A percentile compares a stretch with the other conserved stretches of the same genome.
phyloP scores from a whole-genome alignment of 2,113 vertebrate species.

The Synodontis membranacea region DNA sequence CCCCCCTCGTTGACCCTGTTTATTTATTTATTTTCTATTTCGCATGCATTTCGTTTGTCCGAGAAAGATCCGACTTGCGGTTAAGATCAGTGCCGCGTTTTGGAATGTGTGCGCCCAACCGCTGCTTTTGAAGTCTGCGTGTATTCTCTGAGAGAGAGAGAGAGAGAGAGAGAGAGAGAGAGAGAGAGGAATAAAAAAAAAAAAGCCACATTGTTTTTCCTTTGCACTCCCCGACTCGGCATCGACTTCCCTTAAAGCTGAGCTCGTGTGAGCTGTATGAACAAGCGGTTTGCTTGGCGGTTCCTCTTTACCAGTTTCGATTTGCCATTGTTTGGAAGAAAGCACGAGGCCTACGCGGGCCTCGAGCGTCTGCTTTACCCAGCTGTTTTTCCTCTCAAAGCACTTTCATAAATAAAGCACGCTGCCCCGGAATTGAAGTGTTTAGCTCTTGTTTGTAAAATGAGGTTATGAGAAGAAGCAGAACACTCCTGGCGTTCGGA shows the following conservation, averaged over 20 bases:
- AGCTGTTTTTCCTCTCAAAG: constrained; percentile 43
- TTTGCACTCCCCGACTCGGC: constrained; percentile 27
- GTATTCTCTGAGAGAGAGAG: constrained; percentile 13
- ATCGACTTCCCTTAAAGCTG: not conserved
- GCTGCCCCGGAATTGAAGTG: not conserved
- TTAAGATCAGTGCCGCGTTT: constrained; percentile 33
- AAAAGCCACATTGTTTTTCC: constrained; percentile 39
- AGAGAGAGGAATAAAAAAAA: not conserved
- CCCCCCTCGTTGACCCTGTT: constrained; percentile 8
- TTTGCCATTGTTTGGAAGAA: constrained; percentile 31
- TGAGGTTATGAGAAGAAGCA: constrained; percentile 12
- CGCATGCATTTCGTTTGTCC: constrained; percentile 42
- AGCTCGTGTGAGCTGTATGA: constrained; percentile 14
- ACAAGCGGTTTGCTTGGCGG: constrained; percentile 24
- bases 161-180: not conserved
- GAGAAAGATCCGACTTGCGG: constrained; percentile 46
- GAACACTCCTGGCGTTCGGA: not conserved
- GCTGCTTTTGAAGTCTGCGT: constrained; percentile 42
- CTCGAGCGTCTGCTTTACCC: constrained; percentile 9
- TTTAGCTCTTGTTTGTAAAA: constrained; percentile 26
- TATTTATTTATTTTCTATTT: constrained; percentile 32
- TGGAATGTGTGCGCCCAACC: constrained; percentile 33
- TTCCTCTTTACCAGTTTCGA: constrained; percentile 16
- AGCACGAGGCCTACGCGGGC: not conserved
- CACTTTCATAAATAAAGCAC: constrained; percentile 19